These are phyloP conservation scores for Rhizoglyphus robini DNA, from an alignment of 1,140 invertebrate species.

Conservation along the genomic window DNA sequence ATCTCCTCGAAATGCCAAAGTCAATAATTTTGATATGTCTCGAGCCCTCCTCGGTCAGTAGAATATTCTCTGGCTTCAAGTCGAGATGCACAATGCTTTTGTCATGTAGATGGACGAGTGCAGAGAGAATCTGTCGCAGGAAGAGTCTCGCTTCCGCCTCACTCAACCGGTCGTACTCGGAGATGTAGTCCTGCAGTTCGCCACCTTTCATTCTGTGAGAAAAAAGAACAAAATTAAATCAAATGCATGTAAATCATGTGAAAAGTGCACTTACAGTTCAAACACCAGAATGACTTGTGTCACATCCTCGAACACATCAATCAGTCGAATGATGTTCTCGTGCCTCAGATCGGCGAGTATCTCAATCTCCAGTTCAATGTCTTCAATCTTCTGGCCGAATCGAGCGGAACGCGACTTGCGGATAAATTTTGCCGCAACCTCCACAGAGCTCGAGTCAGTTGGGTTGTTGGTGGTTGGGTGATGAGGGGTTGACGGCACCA, in stretches of 20 bases:
- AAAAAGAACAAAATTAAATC: constrained; percentile 17
- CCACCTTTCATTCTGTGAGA: constrained; percentile 61
- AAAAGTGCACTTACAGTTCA: constrained; percentile 55
- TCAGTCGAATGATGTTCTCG: constrained; percentile 63
- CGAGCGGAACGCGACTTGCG: constrained; percentile 37
- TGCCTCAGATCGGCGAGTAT: constrained; percentile 62
- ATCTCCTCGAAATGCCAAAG: constrained; percentile 80
- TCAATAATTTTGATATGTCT: constrained; percentile 76
- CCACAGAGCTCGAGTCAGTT: constrained; percentile 26
- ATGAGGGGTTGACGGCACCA: too few relatives aligned
- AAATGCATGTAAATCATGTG: neutral
- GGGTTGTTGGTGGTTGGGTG: neutral
- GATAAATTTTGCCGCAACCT: constrained; percentile 45
- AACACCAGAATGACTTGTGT: constrained; percentile 71
- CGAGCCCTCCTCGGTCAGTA: constrained; percentile 59
- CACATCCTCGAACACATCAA: constrained; percentile 69
- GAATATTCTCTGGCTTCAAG: constrained; percentile 72
- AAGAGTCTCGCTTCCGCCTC: constrained; percentile 61
- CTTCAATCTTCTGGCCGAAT: constrained; percentile 42
- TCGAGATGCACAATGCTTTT: constrained; percentile 69
- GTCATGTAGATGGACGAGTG: constrained; percentile 67
- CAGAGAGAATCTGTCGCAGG: constrained; percentile 72
- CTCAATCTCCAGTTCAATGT: constrained; percentile 75
- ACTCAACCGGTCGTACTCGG: constrained; percentile 67
- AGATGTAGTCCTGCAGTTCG: constrained; percentile 75